Evolutionary conservation across 2,113 vertebrate genomes (phyloP), one percentile per base, ranked within the genome.

Genomic region (Clarias magur): DNA sequence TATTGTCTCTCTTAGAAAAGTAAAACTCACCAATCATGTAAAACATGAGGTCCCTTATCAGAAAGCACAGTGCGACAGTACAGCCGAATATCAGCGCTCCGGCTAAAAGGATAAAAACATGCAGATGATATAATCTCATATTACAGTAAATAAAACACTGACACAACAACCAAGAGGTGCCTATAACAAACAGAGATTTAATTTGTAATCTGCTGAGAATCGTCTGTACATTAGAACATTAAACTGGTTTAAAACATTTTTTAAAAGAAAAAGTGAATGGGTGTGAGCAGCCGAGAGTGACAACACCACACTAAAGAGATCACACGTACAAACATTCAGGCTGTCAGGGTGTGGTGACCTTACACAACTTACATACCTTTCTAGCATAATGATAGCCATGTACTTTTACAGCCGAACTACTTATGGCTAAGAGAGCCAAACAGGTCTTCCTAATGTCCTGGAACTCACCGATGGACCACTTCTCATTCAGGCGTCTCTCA

Each of bases 21-120:
- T n/a, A 65, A 23, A 15, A 97, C 98, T 96, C 94, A 99, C 98
- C 98, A 97, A 99, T 98, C 96, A 99, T 95, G 97, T 99, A 99
- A 99, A 99, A 98, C 98, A 99, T 99, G 94, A 99, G 98, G 97
- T 98, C 97, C 96, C 95, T 96, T 96, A 94, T 96, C 94, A 97
- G 91, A 95, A 97, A 96, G 94, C 96, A 97, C 91, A 98, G 97
- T 90, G 95, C 96, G 94, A 97, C 93, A 96, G 96, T 96, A 95
- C 93, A 95, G 93, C 93, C 95, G 95, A 96, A 96, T 93, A 95
- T 93, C 89, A 97, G 93, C 92, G 95, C 94, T 94, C 91, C 94
- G 83, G 91, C 93, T 96, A 91, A 86, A 92, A 91, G 59, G 60
- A 93, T 83, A 88, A 86, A 17, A 54, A 60, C 70, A 85, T n/a